These are phyloP conservation scores for Zosterops pallidus DNA, from an alignment of 2,113 vertebrate genomes.

Conservation along the genomic window DNA sequence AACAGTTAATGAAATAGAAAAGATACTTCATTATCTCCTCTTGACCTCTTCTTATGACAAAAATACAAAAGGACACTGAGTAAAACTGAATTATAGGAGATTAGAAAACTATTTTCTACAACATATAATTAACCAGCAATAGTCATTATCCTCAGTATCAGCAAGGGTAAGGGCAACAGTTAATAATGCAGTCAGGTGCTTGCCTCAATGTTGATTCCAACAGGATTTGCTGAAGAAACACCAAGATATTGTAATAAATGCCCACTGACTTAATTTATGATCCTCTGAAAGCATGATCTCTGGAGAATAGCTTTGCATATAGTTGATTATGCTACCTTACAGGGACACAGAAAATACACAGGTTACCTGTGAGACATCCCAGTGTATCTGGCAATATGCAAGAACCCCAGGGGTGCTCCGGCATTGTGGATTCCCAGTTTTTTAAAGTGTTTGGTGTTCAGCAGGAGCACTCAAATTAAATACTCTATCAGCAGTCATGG, in stretches of 20 bases:
- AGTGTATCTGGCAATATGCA: not conserved
- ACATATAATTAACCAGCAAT: not conserved
- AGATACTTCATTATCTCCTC: not conserved
- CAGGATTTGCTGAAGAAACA: not conserved
- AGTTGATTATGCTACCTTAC: not conserved
- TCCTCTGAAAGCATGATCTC: not conserved
- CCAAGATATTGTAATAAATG: not conserved
- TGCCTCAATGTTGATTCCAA: not conserved
- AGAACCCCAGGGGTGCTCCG: accelerated
- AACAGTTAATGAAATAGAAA: not conserved
- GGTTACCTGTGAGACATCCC: not conserved
- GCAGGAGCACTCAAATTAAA: not conserved
- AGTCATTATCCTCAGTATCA: not conserved
- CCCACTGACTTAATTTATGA: not conserved
- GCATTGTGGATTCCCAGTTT: not conserved
- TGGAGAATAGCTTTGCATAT: not conserved
- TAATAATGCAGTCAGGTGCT: not conserved
- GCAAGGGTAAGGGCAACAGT: not conserved
- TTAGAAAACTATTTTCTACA: not conserved
- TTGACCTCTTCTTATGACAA: not conserved
- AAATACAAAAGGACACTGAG: not conserved
- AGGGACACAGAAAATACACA: not conserved
- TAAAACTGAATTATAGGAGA: not conserved
- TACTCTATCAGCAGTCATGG: not conserved
- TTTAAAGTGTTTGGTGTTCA: not conserved